Evolutionary conservation across 23 tunicate species (phyloP).

Genomic region (Halocynthia roretzi): DNA sequence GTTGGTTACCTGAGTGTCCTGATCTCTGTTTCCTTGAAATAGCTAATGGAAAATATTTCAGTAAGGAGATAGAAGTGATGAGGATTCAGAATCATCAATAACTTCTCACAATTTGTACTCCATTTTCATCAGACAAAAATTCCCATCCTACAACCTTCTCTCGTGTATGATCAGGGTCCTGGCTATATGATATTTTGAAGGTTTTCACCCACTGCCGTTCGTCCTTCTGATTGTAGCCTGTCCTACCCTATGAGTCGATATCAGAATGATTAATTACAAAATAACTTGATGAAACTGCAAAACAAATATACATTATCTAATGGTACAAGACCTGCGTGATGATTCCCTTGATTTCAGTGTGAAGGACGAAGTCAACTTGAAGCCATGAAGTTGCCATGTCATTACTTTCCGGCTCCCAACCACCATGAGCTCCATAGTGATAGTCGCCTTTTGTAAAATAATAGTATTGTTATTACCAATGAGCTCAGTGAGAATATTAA

Average conservation of each 20-base stretch:
- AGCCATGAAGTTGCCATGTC: constrained; percentile 58
- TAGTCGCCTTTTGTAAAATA: constrained; percentile 10
- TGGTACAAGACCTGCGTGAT: constrained; percentile 60
- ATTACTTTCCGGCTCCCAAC: constrained; percentile 39
- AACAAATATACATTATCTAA: too few species aligned
- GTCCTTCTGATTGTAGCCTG: constrained; percentile 47
- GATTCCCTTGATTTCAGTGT: constrained; percentile 80
- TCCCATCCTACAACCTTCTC: constrained; percentile 60
- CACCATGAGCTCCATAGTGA: constrained; percentile 62
- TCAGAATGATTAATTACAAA: not conserved
- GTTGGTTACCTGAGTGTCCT: constrained; percentile 87
- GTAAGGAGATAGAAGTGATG: not conserved
- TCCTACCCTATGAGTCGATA: constrained; percentile 46
- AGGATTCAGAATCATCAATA: not conserved
- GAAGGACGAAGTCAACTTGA: constrained; percentile 63
- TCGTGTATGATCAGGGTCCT: constrained; percentile 48
- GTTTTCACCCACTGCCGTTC: constrained; percentile 72
- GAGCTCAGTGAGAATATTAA: not conserved
- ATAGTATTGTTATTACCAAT: not conserved
- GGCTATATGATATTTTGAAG: constrained; percentile 64
- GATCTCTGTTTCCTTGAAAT: constrained; percentile 75
- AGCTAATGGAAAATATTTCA: constrained; percentile 32
- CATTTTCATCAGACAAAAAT: constrained; percentile 52
- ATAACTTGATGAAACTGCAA: too few species aligned
- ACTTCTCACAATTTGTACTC: constrained; percentile 53